A percentile compares a stretch with the other conserved stretches of the same genome.
phyloP scores from a whole-genome alignment of 2,888 invertebrate species.

The Dryobota labecula region DNA sequence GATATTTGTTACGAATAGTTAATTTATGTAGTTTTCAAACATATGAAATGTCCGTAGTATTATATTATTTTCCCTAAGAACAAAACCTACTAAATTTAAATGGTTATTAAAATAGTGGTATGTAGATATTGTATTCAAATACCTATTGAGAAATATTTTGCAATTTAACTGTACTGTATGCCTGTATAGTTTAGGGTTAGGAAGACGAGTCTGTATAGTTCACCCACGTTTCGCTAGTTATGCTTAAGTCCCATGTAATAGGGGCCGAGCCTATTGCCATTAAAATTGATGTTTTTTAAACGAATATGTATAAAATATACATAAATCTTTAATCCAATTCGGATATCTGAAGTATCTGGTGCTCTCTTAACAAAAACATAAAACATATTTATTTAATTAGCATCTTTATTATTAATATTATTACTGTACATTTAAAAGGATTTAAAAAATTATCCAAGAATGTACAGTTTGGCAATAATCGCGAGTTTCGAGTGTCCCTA shows the following conservation, averaged over 20 bases:
- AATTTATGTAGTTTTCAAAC: background rate
- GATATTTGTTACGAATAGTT: background rate
- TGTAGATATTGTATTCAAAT: background rate
- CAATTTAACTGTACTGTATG: background rate
- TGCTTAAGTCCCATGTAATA: background rate
- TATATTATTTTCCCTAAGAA: background rate
- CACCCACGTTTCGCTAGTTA: background rate
- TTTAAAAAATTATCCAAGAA: constrained; percentile 29
- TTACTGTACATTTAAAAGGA: background rate
- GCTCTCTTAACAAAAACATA: background rate
- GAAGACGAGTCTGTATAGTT: background rate
- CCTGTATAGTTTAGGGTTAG: background rate
- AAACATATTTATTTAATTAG: background rate
- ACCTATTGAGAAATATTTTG: background rate
- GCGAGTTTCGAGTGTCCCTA: constrained; percentile 64
- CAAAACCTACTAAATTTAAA: background rate
- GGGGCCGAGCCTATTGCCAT: too few relatives aligned
- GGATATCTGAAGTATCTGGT: background rate
- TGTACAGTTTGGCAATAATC: constrained; percentile 55
- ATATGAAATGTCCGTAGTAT: background rate
- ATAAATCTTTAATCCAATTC: background rate
- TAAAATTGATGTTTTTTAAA: background rate
- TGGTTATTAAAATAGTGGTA: background rate
- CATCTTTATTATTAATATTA: too few relatives aligned
- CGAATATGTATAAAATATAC: background rate